Percentiles rank a stretch among this genome's conserved stretches.
Evolutionary conservation across 64 coral and sea anemone genomes (phyloP).

Genomic region (Pocillopora damicornis): DNA sequence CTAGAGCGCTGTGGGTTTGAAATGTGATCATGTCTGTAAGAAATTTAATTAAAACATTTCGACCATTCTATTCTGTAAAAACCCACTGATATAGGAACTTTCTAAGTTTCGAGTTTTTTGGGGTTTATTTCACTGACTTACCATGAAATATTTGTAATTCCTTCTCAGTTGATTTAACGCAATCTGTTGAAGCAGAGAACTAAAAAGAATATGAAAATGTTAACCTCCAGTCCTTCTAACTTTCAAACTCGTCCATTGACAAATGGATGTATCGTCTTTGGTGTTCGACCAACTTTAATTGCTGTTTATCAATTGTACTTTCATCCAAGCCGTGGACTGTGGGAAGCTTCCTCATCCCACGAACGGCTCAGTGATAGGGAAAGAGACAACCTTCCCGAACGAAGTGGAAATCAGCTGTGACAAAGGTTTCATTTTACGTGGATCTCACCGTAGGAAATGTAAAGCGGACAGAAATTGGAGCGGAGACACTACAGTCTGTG

Average conservation of each 20-base stretch:
- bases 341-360: slow-evolving; percentile 14
- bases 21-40: no score
- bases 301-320: background rate
- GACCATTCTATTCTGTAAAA: no score
- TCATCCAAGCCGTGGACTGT: slow-evolving; percentile 36
- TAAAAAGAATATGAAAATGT: no score
- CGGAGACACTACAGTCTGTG: background rate
- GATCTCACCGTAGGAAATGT: slow-evolving; percentile 39
- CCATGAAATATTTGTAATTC: background rate
- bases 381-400: slow-evolving; percentile 46
- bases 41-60: no score
- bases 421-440: slow-evolving; percentile 59
- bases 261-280: no score
- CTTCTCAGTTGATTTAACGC: background rate
- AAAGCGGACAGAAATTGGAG: slow-evolving; percentile 65
- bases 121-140: no score
- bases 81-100: no score
- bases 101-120: no score
- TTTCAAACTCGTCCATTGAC: no score
- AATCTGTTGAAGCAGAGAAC: background rate
- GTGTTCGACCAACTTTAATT: background rate
- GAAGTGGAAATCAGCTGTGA: slow-evolving; percentile 49
- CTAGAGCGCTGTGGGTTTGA: no score
- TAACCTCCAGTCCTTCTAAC: no score
- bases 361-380: slow-evolving; percentile 38